Evolutionary conservation across 2,797 vertebrate species (phyloP).

Genomic region (Myiothlypis coronata): DNA sequence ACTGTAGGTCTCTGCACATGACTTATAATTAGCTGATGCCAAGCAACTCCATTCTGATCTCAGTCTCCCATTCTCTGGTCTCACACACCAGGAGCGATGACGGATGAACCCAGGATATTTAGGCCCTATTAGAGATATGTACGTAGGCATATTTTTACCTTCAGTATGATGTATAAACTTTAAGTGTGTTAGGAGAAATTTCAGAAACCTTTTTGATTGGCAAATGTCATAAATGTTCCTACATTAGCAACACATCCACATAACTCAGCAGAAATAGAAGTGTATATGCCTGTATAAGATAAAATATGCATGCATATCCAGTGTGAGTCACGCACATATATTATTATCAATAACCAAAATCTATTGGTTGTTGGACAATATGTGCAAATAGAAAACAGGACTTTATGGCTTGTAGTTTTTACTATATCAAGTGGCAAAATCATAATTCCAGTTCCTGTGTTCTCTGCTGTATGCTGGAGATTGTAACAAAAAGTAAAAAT

Average conservation of each 20-base stretch:
- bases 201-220: neutral
- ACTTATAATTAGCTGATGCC: neutral
- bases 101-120: neutral
- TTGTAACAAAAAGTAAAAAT: neutral
- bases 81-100: neutral
- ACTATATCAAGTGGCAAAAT: neutral
- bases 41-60: neutral
- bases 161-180: fast-evolving
- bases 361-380: neutral
- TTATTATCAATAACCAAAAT: neutral
- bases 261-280: neutral
- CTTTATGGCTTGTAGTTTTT: neutral
- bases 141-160: neutral
- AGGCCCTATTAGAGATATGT: neutral
- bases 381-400: neutral
- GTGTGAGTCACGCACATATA: fast-evolving
- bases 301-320: neutral
- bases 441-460: neutral
- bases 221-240: neutral
- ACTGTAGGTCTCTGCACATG: neutral
- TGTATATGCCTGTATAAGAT: fast-evolving
- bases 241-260: neutral
- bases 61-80: neutral
- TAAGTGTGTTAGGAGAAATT: neutral
- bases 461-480: neutral